Percentiles rank a stretch among this genome's conserved stretches.
Evolutionary conservation across 2,888 invertebrate species (phyloP).

Genomic region (Dasypogon diadema): DNA sequence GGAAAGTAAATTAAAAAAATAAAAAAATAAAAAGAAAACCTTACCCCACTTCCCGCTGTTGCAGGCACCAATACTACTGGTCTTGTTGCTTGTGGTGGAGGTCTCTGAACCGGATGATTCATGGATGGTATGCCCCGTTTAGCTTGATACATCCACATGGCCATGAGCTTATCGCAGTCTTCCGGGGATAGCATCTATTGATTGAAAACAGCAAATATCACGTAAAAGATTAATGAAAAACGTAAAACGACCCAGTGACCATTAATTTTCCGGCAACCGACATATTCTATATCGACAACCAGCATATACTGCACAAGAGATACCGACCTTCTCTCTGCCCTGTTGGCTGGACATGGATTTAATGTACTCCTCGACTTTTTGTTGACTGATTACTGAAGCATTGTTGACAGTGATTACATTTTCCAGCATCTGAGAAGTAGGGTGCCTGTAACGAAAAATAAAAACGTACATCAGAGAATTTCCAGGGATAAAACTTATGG

Average conservation of each 20-base stretch:
- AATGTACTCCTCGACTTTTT: slow-evolving; percentile 66
- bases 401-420: slow-evolving; percentile 55
- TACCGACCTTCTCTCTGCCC: slow-evolving; percentile 30
- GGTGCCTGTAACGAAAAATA: slow-evolving; percentile 19
- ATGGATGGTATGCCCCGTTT: slow-evolving; percentile 60
- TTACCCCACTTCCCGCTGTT: slow-evolving; percentile 60
- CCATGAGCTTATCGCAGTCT: slow-evolving; percentile 63
- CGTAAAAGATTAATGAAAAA: slow-evolving; percentile 7
- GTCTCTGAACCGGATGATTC: slow-evolving; percentile 18
- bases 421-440: slow-evolving; percentile 56
- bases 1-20: neutral
- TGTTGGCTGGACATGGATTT: slow-evolving; percentile 61
- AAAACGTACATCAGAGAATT: neutral
- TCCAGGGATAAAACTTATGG: no score
- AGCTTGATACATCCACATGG: slow-evolving; percentile 65
- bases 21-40: slow-evolving; percentile 51
- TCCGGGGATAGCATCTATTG: slow-evolving; percentile 56
- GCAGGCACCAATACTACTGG: slow-evolving; percentile 66
- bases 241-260: neutral
- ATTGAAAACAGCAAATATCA: slow-evolving; percentile 7
- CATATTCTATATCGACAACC: neutral
- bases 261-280: slow-evolving; percentile 18
- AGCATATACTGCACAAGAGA: neutral
- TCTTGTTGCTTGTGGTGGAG: slow-evolving; percentile 55
- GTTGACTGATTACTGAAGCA: slow-evolving; percentile 61